Conservation (phyloP, 2,113 vertebrate genomes). For the Paratilapia polleni region DNA sequence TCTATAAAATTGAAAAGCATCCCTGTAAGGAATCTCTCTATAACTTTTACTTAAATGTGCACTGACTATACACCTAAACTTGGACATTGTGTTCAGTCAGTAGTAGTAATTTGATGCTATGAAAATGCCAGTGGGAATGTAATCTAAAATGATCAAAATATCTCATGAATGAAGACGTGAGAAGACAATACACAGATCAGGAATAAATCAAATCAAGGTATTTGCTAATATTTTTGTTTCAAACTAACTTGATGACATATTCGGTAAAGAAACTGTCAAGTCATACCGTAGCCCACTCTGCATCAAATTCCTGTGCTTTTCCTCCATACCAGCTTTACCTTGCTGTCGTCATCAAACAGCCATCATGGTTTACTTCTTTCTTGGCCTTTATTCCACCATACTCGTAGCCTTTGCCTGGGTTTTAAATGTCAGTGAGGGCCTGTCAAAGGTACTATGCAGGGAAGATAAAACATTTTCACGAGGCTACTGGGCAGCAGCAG, state of each 20-base stretch:
- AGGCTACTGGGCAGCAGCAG: conserved; percentile 26
- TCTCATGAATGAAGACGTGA: background rate
- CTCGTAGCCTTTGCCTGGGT: conserved; percentile 5
- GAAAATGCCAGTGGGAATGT: background rate
- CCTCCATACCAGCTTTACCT: background rate
- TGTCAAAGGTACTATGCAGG: conserved; percentile 29
- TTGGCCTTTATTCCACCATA: conserved; percentile 6
- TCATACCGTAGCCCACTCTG: background rate
- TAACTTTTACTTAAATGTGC: background rate
- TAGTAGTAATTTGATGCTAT: background rate
- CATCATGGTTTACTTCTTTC: conserved; percentile 15
- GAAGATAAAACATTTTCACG: conserved; percentile 44
- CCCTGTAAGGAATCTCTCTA: background rate
- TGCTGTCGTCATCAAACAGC: background rate
- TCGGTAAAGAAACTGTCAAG: conserved; percentile 13
- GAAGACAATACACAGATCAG: background rate
- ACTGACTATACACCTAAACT: background rate
- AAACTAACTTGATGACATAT: background rate
- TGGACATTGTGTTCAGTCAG: background rate
- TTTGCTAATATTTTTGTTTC: background rate
- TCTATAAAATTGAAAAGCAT: background rate
- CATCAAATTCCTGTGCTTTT: background rate
- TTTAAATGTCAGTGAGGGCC: conserved; percentile 16
- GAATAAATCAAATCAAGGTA: background rate
- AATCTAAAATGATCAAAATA: background rate